Evolutionary conservation across 2,113 vertebrate species (phyloP), one percentile per base, ranked within the genome.

Genomic region (Petroica traversi): DNA sequence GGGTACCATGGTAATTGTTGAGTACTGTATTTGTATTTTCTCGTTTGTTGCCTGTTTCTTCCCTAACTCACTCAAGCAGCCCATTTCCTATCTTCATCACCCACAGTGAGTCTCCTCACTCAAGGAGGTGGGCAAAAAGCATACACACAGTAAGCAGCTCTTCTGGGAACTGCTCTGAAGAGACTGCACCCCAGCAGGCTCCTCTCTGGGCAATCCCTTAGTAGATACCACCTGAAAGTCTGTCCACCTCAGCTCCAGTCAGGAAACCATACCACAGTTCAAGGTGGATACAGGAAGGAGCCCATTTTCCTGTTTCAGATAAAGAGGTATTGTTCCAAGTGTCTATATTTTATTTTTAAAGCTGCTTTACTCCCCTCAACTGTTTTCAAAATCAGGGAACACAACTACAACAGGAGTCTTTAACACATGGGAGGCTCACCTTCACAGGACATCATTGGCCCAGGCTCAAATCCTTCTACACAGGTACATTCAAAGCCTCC

Each of bases 381-480:
- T 48, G 12, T 67, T 88, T 78, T 68, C 5, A 3, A 80, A 77
- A 77, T 36, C 52, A 77, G 57, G 67, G 33, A 73, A 83, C 25
- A 63, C n/a, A 69, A 48, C 16, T 77, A 45, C n/a, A 33, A n/a
- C n/a, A n/a, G 61, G 19, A 54, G 62, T 40, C 36, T 26, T 58
- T 58, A 54, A 36, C 28, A 66, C 13, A 12, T 3, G 2, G 63
- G 23, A 94, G 28, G 82, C 88, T 97, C 94, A 99, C 99, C 99
- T 99, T 99, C 99, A 93, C 99, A 99, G 54, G 98, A 98, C 99
- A 99, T 99, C 99, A 99, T 99, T 0, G 99, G 98, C 38, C 99
- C 99, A 9, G 99, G 99, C 84, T 99, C 99, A 96, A 99, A 99
- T 62, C 99, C 99, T 4, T 99, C 99, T 24, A 99, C 98, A 18